phyloP scores from a whole-genome alignment of 2,113 vertebrate genomes.

The Petrocephalus microphthalmus region DNA sequence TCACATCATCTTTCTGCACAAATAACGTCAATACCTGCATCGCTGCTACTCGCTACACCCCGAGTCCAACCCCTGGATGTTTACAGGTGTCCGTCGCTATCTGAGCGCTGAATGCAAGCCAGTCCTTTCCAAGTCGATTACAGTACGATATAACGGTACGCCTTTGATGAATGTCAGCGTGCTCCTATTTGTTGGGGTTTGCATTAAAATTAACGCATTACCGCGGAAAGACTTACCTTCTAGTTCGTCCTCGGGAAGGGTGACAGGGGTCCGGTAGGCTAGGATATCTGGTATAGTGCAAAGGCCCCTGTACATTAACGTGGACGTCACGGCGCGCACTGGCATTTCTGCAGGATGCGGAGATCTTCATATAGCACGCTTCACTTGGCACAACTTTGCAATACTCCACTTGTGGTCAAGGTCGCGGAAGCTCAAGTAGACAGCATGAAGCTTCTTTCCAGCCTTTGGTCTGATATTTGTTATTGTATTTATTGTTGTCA shows the following conservation, averaged over 20 bases:
- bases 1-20: background rate
- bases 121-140: background rate
- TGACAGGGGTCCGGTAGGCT: constrained; percentile 72
- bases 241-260: constrained; percentile 86
- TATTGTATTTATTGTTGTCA: background rate
- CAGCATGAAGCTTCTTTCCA: background rate
- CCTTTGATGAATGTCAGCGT: background rate
- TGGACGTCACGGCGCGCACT: constrained; percentile 92
- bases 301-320: constrained; percentile 97
- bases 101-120: background rate
- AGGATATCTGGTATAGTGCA: constrained; percentile 91
- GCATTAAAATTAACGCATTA: background rate
- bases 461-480: constrained; percentile 2
- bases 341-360: constrained; percentile 80
- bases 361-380: constrained; percentile 65
- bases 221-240: constrained; percentile 70
- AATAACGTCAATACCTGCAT: background rate
- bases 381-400: constrained; percentile 45
- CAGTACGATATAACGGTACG: background rate
- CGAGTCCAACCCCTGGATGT: background rate
- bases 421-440: background rate
- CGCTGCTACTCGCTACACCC: background rate
- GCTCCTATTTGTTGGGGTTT: background rate
- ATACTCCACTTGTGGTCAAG: constrained; percentile 37
- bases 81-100: constrained; percentile 12